These are phyloP conservation scores for Artibeus jamaicensis DNA, from an alignment of 2,797 vertebrate species.

Conservation along the genomic window DNA sequence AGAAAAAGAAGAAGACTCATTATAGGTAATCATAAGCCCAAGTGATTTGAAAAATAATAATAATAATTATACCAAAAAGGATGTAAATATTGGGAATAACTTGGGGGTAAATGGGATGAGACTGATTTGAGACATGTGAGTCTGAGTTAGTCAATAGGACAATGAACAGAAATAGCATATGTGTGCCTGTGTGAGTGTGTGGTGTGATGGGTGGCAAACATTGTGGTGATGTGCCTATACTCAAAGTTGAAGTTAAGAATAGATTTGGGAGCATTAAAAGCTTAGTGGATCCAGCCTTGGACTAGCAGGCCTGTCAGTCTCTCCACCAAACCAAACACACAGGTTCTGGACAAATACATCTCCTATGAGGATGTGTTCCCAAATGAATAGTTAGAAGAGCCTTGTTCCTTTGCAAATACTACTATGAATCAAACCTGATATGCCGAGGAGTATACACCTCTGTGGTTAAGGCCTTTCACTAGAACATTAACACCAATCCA, in stretches of 20 bases:
- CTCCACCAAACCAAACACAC: not conserved
- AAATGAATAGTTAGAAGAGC: not conserved
- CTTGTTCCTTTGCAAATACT: constrained; percentile 9
- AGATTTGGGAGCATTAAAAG: not conserved
- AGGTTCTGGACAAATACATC: not conserved
- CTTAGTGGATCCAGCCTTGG: not conserved
- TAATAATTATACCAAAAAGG: not conserved
- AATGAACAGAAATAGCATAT: not conserved
- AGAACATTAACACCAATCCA: not conserved
- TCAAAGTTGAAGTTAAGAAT: not conserved
- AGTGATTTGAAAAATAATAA: not conserved
- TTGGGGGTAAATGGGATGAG: not conserved
- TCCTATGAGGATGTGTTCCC: not conserved
- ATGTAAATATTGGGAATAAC: not conserved
- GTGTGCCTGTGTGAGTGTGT: not conserved
- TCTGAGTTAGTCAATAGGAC: not conserved
- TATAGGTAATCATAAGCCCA: not conserved
- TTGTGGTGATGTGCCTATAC: not conserved
- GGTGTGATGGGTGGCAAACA: not conserved
- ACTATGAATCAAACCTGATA: not conserved
- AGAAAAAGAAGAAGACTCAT: not conserved
- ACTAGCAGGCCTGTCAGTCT: not conserved
- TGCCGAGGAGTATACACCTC: not conserved
- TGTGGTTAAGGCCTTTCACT: not conserved
- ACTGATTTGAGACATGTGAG: not conserved